Evolutionary conservation across 2,797 vertebrate genomes (phyloP).

Genomic region (Selene dorsalis): DNA sequence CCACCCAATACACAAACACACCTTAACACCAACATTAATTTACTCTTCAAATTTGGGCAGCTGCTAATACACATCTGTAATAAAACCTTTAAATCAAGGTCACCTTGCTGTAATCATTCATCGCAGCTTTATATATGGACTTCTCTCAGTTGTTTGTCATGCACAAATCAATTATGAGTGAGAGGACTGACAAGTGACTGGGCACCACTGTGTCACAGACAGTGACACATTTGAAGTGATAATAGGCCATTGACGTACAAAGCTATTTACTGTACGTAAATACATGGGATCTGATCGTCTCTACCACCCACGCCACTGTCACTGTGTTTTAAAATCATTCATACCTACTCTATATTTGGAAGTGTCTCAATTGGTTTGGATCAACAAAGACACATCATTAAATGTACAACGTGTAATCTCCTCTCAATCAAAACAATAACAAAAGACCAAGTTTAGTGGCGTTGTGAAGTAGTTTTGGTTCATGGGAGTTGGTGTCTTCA

Average conservation of each 20-base stretch:
- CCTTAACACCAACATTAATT: neutral
- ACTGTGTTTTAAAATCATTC: neutral
- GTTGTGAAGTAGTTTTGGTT: neutral
- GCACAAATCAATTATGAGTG: neutral
- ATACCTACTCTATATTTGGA: slow-evolving; percentile 3
- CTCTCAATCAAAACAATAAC: neutral
- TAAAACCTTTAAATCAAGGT: neutral
- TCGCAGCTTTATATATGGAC: neutral
- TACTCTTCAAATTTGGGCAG: neutral
- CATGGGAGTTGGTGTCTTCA: neutral
- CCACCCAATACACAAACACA: neutral
- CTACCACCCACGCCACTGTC: neutral
- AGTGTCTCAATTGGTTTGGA: neutral
- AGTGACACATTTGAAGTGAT: slow-evolving; percentile 24
- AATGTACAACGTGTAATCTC: neutral
- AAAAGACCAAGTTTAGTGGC: neutral
- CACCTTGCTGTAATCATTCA: neutral
- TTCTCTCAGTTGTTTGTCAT: neutral
- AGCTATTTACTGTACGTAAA: neutral
- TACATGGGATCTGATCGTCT: neutral
- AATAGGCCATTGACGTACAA: slow-evolving; percentile 14
- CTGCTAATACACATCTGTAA: neutral
- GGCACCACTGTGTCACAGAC: neutral
- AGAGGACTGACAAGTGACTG: neutral
- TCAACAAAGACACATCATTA: neutral